Base-by-base conservation (phyloP, 2,888 invertebrate species). In the Linnaemya tessellans region DNA sequence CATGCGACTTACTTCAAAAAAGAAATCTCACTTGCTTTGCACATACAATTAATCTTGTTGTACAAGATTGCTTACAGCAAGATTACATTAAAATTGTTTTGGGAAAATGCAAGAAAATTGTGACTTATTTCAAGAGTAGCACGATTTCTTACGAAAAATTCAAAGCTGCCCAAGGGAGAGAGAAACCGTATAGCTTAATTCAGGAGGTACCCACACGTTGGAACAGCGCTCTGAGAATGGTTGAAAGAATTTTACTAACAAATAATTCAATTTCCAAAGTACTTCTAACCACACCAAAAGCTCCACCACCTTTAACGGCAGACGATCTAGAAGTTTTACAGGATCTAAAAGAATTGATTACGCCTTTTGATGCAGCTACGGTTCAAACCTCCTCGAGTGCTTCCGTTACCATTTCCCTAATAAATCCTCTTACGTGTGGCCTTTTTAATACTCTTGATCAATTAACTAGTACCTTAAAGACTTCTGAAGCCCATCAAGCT, bases 1-100 rank as follows among this genome's bases (percentile, higher is more conserved):
- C 30, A 51, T 35, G 35, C 80, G 1, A 75, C 75, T 46, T 46
- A n/a, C n/a, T 46, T 15, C n/a, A 46, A 46, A 46, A 46, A n/a
- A n/a, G 46, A n/a, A 51, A 51, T 51, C 49, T 51, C 13, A 67
- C 60, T 20, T 86, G 84, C 15, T 79, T 81, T 46, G 85, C 81
- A 30, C 86, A 82, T 43, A 80, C 62, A 0, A 0, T 68, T 4
- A 70, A 56, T 22, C 75, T 82, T 56, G 46, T 74, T 3, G 70
- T 64, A 3, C 70, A 68, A 20, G 81, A 77, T 18, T 56, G 35
- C 35, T 35, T 8, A 71, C 1, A 7, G 0, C 56, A 71, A 30
- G 11, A 35, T 0, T 3, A 46, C 35, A 35, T 7, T 8, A 35
- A 35, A 7, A 7, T 35, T 35, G 35, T 35, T 35, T 35, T 35